Conservation (phyloP, 2,888 invertebrate genomes). For the Mythimna loreyi region DNA sequence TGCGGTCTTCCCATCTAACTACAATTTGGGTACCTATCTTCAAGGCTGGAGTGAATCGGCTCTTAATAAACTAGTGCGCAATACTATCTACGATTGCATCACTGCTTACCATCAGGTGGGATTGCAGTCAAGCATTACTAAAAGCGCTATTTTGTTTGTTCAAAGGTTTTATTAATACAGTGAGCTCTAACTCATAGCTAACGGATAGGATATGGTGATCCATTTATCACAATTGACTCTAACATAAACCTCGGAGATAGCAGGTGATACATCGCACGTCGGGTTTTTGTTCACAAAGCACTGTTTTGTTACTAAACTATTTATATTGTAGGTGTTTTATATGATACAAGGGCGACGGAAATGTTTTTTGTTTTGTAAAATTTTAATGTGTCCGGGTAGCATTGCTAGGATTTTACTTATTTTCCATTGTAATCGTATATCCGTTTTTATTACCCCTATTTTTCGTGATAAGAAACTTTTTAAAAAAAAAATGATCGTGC, state of each 20-base stretch:
- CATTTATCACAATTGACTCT: constrained; percentile 48
- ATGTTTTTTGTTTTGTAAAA: not conserved
- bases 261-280: constrained; percentile 43
- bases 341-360: not conserved
- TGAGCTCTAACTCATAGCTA: not conserved
- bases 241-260: constrained; percentile 37
- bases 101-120: no score
- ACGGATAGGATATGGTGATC: constrained; percentile 19
- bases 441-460: not conserved
- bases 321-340: constrained; percentile 36
- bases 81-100: no score
- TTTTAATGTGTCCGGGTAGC: constrained; percentile 7
- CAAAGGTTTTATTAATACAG: constrained; percentile 1
- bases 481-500: no score
- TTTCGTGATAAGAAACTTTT: no score
- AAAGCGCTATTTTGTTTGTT: not conserved
- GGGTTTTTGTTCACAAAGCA: constrained; percentile 33
- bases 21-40: no score
- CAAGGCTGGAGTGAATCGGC: no score
- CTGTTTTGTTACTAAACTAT: constrained; percentile 16
- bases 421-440: not conserved
- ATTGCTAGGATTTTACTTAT: no score
- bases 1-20: no score
- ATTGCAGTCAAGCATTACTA: no score
- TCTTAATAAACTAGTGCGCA: no score